Evolutionary conservation across 2,797 vertebrate genomes (phyloP), one percentile per base, ranked within the genome.

Genomic region (Cyprinella venusta): DNA sequence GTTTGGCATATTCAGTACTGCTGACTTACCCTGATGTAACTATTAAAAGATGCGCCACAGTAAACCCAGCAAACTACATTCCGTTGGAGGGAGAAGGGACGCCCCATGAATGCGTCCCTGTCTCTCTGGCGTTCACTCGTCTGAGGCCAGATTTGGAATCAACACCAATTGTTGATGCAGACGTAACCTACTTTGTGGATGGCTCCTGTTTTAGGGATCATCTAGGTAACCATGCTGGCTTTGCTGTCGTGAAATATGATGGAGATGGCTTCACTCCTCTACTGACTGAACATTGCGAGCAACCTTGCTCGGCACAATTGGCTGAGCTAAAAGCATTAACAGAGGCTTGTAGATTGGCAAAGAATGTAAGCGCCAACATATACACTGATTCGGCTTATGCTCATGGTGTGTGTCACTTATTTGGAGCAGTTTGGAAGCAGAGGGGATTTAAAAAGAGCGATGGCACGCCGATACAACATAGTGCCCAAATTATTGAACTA

Each of bases 281-380:
- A 0, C 2, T 12, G 10, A 4, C 15, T 4, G 13, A 38, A 38
- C 42, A 42, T 12, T 42, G 42, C 4, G 42, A 42, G 0, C 42
- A 42, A 2, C 42, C 42, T 4, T 42, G 42, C 10, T 42, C 42
- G 1, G 42, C 42, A 42, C 42, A 42, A 42, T 4, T 42, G 42
- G 42, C 42, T 10, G 30, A 33, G 3, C 3, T 33, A 3, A 33
- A 33, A 3, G 30, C 30, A 3, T 3, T 33, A 0, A 42, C 42
- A 13, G 42, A 45, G 1, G 42, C 42, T 0, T 45, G 42, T 0
- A 0, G 0, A 0, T 15, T 45, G 12, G 42, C 42, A 1, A 45
- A 5, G 0, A 45, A 45, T 0, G 15, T 1, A 45, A 0, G 0
- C 0, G 42, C 12, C 4, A 45, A 45, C 1, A 45, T 45, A 0